Conservation (phyloP, 1,140 invertebrate species). For the Saxidomus purpurata region DNA sequence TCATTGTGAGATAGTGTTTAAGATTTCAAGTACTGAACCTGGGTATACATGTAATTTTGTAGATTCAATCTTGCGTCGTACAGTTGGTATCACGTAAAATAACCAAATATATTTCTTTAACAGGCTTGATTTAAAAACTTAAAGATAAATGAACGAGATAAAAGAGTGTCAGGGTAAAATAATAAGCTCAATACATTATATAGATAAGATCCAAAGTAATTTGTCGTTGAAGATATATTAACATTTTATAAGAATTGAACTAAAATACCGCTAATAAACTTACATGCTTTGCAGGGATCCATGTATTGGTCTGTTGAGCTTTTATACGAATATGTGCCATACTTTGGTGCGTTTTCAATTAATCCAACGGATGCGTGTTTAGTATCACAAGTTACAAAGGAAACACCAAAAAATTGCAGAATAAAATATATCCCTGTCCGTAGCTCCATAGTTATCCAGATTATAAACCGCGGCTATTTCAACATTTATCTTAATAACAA, state of each 20-base stretch:
- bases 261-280: background rate
- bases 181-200: background rate
- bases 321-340: constrained; percentile 63
- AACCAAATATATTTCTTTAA: too few relatives aligned
- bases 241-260: background rate
- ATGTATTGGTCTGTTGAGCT: constrained; percentile 57
- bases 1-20: too few relatives aligned
- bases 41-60: too few relatives aligned
- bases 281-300: constrained; percentile 66
- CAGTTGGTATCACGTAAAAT: too few relatives aligned
- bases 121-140: background rate
- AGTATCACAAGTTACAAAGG: constrained; percentile 22
- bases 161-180: background rate
- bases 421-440: constrained; percentile 22
- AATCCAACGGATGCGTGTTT: constrained; percentile 50
- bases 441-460: background rate
- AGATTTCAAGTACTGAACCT: too few relatives aligned
- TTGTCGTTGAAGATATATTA: background rate
- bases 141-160: background rate
- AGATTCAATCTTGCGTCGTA: too few relatives aligned
- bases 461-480: background rate
- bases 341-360: constrained; percentile 59
- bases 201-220: background rate
- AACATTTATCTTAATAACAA: constrained; percentile 35
- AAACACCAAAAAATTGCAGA: constrained; percentile 45